Evolutionary conservation across 2,113 vertebrate species (phyloP).

Genomic region (Gallinago paraguaiae): DNA sequence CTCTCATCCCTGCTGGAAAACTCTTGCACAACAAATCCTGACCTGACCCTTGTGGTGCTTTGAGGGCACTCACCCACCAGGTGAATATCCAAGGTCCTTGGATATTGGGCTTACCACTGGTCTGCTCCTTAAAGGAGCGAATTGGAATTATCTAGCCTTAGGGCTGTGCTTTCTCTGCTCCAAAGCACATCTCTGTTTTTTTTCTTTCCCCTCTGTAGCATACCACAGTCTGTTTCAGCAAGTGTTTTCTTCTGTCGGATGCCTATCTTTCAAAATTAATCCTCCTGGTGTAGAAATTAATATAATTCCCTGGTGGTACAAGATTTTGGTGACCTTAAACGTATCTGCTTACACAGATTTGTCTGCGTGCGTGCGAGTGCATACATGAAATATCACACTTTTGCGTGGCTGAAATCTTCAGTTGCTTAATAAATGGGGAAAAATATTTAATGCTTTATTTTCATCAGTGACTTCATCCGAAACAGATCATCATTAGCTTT

Average conservation of each 20-base stretch:
- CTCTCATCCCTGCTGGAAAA: background rate
- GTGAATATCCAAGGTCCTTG: background rate
- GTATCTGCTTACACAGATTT: background rate
- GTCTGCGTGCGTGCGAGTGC: background rate
- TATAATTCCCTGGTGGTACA: background rate
- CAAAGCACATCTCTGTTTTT: background rate
- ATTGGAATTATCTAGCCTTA: background rate
- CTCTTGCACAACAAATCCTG: background rate
- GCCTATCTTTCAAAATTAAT: background rate
- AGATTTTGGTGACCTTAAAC: background rate
- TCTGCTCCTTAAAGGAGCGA: background rate
- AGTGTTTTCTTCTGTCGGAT: background rate
- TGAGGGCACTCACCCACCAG: background rate
- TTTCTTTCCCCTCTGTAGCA: background rate
- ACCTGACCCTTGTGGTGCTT: background rate
- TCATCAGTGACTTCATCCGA: slow-evolving; percentile 54
- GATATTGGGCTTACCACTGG: background rate
- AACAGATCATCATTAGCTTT: slow-evolving; percentile 56
- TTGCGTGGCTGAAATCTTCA: background rate
- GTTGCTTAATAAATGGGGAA: background rate
- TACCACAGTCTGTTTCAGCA: background rate
- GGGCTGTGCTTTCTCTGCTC: background rate
- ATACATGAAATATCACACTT: background rate
- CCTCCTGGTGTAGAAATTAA: background rate
- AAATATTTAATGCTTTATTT: slow-evolving; percentile 60